Evolutionary conservation across 2,113 vertebrate species (phyloP).

Genomic region (Leucosticte australis): DNA sequence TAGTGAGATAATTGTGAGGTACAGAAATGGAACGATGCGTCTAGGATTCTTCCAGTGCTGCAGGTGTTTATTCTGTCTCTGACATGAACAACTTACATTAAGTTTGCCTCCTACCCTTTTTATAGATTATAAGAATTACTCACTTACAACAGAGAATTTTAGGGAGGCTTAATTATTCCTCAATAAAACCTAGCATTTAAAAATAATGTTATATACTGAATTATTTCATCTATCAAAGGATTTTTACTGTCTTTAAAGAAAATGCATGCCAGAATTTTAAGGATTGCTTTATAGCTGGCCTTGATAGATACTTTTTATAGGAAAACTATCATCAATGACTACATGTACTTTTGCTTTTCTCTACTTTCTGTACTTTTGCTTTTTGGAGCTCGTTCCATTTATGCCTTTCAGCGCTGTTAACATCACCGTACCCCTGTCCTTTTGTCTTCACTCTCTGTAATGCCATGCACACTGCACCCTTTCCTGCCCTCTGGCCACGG

Average conservation of each 20-base stretch:
- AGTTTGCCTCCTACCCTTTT: background rate
- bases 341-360: conserved; percentile 26
- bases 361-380: background rate
- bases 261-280: background rate
- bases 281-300: background rate
- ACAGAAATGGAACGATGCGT: background rate
- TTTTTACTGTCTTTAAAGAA: background rate
- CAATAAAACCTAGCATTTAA: background rate
- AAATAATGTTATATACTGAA: background rate
- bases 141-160: background rate
- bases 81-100: background rate
- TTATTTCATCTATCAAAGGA: background rate
- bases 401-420: conserved; percentile 36
- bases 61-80: background rate
- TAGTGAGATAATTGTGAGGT: background rate
- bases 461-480: background rate
- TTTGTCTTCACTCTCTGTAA: conserved; percentile 10
- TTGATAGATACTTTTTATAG: background rate
- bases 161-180: background rate
- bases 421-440: conserved; percentile 42
- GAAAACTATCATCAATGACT: background rate
- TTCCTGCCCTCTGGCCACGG: conserved; percentile 31
- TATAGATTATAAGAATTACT: background rate
- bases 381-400: background rate
- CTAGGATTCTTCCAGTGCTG: background rate